Evolutionary conservation across 53 echinoderm and acorn worm genomes (phyloP).

Genomic region (Henricia sp.): DNA sequence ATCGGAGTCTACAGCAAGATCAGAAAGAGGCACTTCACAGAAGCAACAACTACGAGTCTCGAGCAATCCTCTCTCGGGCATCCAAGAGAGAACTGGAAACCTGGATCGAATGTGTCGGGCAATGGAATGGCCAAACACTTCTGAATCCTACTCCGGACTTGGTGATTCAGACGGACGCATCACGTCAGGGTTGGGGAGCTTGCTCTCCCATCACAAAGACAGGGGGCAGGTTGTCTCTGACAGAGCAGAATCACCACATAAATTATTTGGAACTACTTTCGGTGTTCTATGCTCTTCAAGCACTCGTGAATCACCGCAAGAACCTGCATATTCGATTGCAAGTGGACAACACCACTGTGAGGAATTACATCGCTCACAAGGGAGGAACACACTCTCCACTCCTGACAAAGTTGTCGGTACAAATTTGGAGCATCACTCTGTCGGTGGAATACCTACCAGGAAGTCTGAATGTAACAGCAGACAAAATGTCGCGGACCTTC

Average conservation of each 20-base stretch:
- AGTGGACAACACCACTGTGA: conserved; percentile 74
- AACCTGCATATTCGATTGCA: conserved; percentile 38
- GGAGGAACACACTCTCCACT: conserved; percentile 51
- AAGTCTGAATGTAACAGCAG: too few relatives aligned
- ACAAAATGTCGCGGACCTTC: too few relatives aligned
- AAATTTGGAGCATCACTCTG: too few relatives aligned
- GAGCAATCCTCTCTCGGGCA: neutral
- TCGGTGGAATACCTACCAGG: too few relatives aligned
- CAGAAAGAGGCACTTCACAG: neutral
- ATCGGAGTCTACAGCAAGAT: neutral
- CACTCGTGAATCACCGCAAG: conserved; percentile 24
- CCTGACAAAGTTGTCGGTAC: conserved; percentile 37
- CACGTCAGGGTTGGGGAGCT: conserved; percentile 16
- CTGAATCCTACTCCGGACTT: neutral
- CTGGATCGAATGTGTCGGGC: too few relatives aligned
- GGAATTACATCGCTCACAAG: conserved; percentile 67
- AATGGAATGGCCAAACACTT: neutral
- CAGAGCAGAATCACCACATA: conserved; percentile 49
- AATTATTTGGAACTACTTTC: conserved; percentile 64
- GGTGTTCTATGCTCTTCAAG: conserved; percentile 58
- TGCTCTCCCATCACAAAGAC: neutral
- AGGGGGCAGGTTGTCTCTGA: conserved; percentile 55
- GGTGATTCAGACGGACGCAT: neutral
- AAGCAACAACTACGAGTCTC: neutral
- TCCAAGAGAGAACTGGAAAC: neutral